Base-by-base conservation (phyloP, 2,797 vertebrate species). In the Urocyon cinereoargenteus region DNA sequence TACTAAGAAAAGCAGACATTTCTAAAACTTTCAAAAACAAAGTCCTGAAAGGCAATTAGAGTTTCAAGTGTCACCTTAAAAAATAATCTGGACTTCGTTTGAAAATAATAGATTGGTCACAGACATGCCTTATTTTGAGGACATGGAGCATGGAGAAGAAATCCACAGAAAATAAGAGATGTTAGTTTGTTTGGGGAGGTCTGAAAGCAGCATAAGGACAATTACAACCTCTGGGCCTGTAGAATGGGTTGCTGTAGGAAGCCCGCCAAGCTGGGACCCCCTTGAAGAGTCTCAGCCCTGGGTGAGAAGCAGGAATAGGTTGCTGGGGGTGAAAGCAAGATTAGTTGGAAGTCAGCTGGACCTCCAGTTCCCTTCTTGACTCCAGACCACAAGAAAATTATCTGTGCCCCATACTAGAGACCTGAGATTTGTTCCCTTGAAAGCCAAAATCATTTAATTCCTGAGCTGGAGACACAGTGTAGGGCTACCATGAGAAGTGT, bases 381-480 rank as follows among this genome's bases (percentile, higher is more conserved):
- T 87, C 28, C 4, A 61, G 82, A 92, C 18, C 28, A 78, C 40
- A 1, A 92, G 77, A 26, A 90, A 88, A 10, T 82, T 86, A 49
- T 49, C 26, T 51, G 19, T 6, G 26, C 2, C 14, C 10, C 40
- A 31, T 12, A 57, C 10, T 70, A 21, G 22, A 53, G 36, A 82
- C 12, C 36, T 22, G n/a, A 78, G 6, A 45, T 28, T 53, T 70
- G 4, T 91, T 36, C 21, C 51, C 57, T 87, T 26, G 5, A 57
- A 79, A 90, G 78, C 40, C 14, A 64, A 31, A 95, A 64, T 24
- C 26, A 77, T 78, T 91, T 82, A 66, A 55, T 97, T 96, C 28
- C 31, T 92, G 68, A 88, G 13, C 6, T 40, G 28, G 14, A 3
- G 45, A 82, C 18, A 53, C 6, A 79, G 22, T 28, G 18, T 21